Base-by-base conservation (phyloP, 2,797 vertebrate species). In the Parauchenoglanis ngamensis region DNA sequence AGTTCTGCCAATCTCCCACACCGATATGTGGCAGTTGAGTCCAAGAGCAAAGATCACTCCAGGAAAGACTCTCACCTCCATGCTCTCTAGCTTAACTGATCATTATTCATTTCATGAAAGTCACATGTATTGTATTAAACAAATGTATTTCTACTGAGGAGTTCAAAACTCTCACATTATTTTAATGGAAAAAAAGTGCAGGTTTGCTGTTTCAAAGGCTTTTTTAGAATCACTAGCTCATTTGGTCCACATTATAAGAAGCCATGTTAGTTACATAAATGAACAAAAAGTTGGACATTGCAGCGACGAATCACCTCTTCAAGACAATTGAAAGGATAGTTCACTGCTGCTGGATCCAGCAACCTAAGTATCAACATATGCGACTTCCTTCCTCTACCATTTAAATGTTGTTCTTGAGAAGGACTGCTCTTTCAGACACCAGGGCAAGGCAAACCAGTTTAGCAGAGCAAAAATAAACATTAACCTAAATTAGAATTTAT, bases 391-490 rank as follows among this genome's bases (percentile, higher is more conserved):
- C 56, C 49, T 78, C 28, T 57, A 59, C 31, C 35, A n/a, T 13
- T 23, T 44, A 80, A 28, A 61, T n/a, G 35, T 59, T 44, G 77
- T 46, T 81, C 40, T 63, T 63, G 59, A 65, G 79, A 63, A 65
- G 59, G 25, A 65, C 40, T 31, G 79, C 15, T 65, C 79, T 65
- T 65, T 65, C 25, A 92, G 92, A 94, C 92, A 92, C 86, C 35
- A 89, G 84, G 89, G 85, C 93, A 94, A 94, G 93, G 90, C 93
- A 94, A 81, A 94, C 91, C 90, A 88, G 90, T 93, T 93, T 91
- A 84, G 90, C 81, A 68, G 90, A 91, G 87, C 90, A 89, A 94
- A 95, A 95, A 95, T 93, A 94, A 95, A 94, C 91, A 54, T 84
- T 89, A 90, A 78, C 85, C 65, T 79, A 85, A 89, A 63, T 35